Base-by-base conservation (phyloP, 2,113 vertebrate species). In the Acanthisitta chloris region DNA sequence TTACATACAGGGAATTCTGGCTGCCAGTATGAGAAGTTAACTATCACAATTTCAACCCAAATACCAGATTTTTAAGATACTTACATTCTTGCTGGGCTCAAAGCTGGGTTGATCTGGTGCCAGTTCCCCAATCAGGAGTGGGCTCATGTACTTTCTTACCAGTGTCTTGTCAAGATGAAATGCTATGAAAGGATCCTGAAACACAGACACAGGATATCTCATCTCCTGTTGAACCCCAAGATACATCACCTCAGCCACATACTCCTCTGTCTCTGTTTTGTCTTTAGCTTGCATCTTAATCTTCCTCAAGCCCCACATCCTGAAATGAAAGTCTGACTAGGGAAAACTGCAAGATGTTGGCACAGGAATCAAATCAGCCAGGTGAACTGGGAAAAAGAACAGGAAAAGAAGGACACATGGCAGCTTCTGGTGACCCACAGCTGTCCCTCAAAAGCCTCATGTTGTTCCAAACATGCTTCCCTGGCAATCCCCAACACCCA, bases 71-170 rank as follows among this genome's bases (percentile, higher is more conserved):
- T 52, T 73, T 52, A 52, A 18, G 43, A 33, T 36, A 92, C 98
- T 98, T 83, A 98, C 98, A 2, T 98, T 98, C 96, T 99, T 99
- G 87, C 95, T 97, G 91, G 98, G 98, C 92, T 98, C 98, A 64
- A 98, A 96, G 94, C 97, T 98, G 89, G 98, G 98, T 34, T 98
- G 97, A 72, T 98, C 98, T 1, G 98, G 98, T 66, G 98, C 97
- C 91, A 99, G 97, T 18, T 99, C 98, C 36, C 98, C 98, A 57
- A 99, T 98, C 71, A 98, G 89, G 18, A 99, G 98, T 0, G 98
- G 93, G 9, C 38, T 96, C 98, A 99, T 97, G 66, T 98, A 98
- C 81, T 98, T 98, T 33, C 92, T 96, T 23, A 99, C 98, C 21
- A 98, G 87, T 15, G 89, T n/a, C 71, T 98, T 98, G 94, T 98